A percentile compares a stretch with the other conserved stretches of the same genome.
phyloP scores from a whole-genome alignment of 2,113 vertebrate genomes.

The Nyctibius bracteatus region DNA sequence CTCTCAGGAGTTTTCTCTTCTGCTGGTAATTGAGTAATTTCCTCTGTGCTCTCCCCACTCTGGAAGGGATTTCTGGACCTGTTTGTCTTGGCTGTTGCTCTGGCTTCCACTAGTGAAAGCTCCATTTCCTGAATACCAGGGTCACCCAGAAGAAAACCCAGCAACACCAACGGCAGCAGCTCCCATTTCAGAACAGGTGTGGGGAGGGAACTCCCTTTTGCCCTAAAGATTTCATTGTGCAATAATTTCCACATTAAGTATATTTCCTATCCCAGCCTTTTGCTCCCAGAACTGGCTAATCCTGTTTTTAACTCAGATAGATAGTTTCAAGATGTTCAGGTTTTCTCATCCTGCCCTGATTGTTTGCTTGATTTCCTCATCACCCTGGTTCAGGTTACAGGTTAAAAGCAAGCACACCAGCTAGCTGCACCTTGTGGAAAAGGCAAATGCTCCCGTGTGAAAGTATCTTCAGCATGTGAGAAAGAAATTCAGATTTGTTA shows the following conservation, averaged over 20 bases:
- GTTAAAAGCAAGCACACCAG: background rate
- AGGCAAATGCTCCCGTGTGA: constrained; percentile 9
- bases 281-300: constrained; percentile 11
- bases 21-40: constrained; percentile 39
- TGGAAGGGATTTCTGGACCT: constrained; percentile 54
- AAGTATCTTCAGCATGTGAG: background rate
- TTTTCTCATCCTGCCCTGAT: constrained; percentile 21
- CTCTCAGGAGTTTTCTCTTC: constrained; percentile 18
- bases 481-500: constrained; percentile 22
- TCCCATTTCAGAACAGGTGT: constrained; percentile 61
- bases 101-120: constrained; percentile 55
- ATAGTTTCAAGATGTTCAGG: constrained; percentile 35
- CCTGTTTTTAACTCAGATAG: constrained; percentile 17
- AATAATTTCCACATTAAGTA: constrained; percentile 39
- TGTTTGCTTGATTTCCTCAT: constrained; percentile 17
- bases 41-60: constrained; percentile 27
- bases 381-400: background rate
- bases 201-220: constrained; percentile 42
- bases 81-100: constrained; percentile 65
- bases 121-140: constrained; percentile 50
- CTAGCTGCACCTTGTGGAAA: background rate
- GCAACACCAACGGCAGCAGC: background rate
- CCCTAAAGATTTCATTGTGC: constrained; percentile 35
- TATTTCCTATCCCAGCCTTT: constrained; percentile 30
- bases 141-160: constrained; percentile 51